Evolutionary conservation across 2,888 invertebrate species (phyloP).

Genomic region (Agriopis aurantiaria): DNA sequence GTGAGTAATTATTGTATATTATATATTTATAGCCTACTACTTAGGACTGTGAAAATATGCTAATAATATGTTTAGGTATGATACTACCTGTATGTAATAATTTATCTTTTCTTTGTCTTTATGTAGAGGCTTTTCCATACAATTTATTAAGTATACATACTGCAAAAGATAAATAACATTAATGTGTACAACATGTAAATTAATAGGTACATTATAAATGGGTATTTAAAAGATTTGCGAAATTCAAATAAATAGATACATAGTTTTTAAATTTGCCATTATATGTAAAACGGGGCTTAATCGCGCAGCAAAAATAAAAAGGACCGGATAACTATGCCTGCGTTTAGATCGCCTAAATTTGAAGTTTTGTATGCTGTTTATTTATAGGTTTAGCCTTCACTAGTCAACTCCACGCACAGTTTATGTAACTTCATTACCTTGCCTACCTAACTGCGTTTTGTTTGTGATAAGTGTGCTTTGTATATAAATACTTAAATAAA

Average conservation of each 20-base stretch:
- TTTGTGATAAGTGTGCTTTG: slow-evolving; percentile 34
- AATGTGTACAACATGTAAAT: neutral
- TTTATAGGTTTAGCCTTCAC: slow-evolving; percentile 14
- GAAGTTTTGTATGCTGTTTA: neutral
- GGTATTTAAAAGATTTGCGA: neutral
- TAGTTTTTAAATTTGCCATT: neutral
- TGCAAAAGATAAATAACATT: neutral
- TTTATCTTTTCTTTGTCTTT: too few relatives aligned
- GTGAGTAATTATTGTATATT: too few relatives aligned
- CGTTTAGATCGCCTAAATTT: neutral
- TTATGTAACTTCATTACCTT: neutral
- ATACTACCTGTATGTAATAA: neutral
- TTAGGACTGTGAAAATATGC: slow-evolving; percentile 1
- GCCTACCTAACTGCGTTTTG: slow-evolving; percentile 19
- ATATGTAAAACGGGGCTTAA: neutral
- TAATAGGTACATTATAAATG: neutral
- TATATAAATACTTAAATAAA: slow-evolving; percentile 29
- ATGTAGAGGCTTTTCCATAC: neutral
- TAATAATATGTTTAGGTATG: slow-evolving; percentile 2
- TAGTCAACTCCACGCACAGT: slow-evolving; percentile 18
- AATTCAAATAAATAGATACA: neutral
- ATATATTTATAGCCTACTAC: neutral
- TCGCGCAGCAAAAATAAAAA: neutral
- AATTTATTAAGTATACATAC: neutral
- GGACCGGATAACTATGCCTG: neutral